Percentiles rank a stretch among this genome's conserved stretches.
These are phyloP conservation scores for Meloidogyne chitwoodi DNA, from an alignment of 1,140 invertebrate species.

Conservation along the genomic window DNA sequence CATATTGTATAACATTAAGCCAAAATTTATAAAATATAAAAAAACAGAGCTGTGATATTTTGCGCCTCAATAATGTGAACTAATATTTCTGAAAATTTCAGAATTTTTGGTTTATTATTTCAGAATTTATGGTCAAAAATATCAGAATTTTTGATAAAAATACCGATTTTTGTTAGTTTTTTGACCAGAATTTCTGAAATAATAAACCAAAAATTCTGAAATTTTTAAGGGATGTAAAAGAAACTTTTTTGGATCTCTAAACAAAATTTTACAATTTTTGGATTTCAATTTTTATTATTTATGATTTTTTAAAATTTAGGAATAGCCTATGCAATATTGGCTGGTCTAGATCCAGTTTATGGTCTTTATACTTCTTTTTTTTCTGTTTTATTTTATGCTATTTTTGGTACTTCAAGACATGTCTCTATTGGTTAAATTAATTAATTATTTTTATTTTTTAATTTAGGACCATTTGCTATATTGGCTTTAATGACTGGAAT, in stretches of 20 bases:
- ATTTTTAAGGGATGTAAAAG: background rate
- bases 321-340: conserved; percentile 64
- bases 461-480: conserved; percentile 38
- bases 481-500: conserved; percentile 41
- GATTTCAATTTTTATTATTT: too few relatives aligned
- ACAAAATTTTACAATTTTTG: background rate
- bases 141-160: background rate
- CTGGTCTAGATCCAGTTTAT: conserved; percentile 62
- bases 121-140: background rate
- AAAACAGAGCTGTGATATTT: too few relatives aligned
- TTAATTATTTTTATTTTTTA: background rate
- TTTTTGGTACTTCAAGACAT: conserved; percentile 63
- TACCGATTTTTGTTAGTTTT: conserved; percentile 6
- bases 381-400: conserved; percentile 63
- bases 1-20: too few relatives aligned
- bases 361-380: conserved; percentile 65
- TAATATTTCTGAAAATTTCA: background rate
- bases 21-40: too few relatives aligned
- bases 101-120: background rate
- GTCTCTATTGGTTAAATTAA: conserved; percentile 57
- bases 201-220: background rate
- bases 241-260: background rate
- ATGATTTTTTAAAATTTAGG: conserved; percentile 43
- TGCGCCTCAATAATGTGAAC: too few relatives aligned
- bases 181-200: background rate